Conservation (phyloP, 1,140 invertebrate species). For the Ruditapes philippinarum region DNA sequence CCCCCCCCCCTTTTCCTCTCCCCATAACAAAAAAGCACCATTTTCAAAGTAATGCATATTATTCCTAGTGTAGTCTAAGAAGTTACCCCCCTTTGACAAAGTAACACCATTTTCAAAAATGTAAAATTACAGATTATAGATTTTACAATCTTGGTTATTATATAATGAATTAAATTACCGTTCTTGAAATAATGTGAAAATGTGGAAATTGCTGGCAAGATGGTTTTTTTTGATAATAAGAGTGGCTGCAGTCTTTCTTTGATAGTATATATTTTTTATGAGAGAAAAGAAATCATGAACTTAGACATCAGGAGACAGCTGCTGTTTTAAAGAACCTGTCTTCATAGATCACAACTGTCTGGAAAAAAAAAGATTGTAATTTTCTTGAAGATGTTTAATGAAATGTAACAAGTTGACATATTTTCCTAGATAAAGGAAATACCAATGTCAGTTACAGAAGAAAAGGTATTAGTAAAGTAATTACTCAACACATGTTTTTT, state of each 20-base stretch:
- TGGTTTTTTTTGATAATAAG: not conserved
- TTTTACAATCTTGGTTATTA: too few species aligned
- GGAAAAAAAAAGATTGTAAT: not conserved
- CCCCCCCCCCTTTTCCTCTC: too few species aligned
- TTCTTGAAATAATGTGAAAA: too few species aligned
- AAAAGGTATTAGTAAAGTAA: too few species aligned
- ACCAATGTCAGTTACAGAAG: not conserved
- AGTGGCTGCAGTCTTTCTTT: too few species aligned
- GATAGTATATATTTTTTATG: too few species aligned
- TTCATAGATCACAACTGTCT: not conserved
- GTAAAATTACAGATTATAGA: too few species aligned
- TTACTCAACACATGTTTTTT: too few species aligned
- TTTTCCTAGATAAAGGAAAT: constrained; percentile 2
- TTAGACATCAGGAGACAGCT: not conserved
- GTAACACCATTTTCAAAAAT: not conserved
- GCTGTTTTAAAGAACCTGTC: not conserved
- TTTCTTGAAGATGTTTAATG: not conserved
- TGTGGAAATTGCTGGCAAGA: not conserved
- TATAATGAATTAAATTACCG: too few species aligned
- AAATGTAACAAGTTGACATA: not conserved
- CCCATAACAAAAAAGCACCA: too few species aligned
- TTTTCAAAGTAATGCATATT: too few species aligned
- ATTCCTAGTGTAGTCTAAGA: too few species aligned
- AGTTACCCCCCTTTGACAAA: not conserved
- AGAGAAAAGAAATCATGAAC: not conserved